Evolutionary conservation across 2,797 vertebrate species (phyloP).

Genomic region (Picus viridis): DNA sequence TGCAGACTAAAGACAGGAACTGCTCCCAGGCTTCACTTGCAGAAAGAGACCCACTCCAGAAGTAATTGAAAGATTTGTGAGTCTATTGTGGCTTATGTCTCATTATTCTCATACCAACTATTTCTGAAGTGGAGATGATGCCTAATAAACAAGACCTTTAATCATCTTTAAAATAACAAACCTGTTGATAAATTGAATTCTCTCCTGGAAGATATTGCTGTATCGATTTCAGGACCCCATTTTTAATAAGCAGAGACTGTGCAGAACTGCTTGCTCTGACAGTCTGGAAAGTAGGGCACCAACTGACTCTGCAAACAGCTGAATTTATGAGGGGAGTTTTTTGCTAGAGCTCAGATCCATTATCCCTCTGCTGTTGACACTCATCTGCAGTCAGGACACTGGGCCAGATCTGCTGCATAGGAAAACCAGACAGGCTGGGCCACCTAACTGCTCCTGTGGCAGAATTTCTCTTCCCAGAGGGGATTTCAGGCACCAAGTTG

Average conservation of each 20-base stretch:
- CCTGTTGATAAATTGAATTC: constrained; percentile 75
- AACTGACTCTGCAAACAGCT: constrained; percentile 16
- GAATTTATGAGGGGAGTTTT: constrained; percentile 55
- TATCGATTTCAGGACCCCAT: constrained; percentile 72
- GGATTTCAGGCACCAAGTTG: neutral
- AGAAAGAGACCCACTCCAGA: constrained; percentile 8
- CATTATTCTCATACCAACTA: constrained; percentile 54
- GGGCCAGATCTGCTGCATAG: neutral
- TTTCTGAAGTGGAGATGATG: constrained; percentile 64
- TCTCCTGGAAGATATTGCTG: constrained; percentile 73
- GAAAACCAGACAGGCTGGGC: neutral
- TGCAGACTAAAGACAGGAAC: neutral
- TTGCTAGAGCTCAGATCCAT: constrained; percentile 32
- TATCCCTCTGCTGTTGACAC: neutral
- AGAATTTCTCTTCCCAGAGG: neutral
- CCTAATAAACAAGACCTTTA: constrained; percentile 73
- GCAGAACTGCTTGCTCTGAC: constrained; percentile 61
- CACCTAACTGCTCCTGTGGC: neutral
- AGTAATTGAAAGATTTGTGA: constrained; percentile 37
- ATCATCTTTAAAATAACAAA: constrained; percentile 76
- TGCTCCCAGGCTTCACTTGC: neutral
- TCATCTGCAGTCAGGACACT: neutral
- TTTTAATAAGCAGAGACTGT: constrained; percentile 65
- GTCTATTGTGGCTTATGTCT: constrained; percentile 27
- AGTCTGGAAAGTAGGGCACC: constrained; percentile 51